Evolutionary conservation across 2,888 invertebrate genomes (phyloP).

Genomic region (Rhamnusium bicolor): DNA sequence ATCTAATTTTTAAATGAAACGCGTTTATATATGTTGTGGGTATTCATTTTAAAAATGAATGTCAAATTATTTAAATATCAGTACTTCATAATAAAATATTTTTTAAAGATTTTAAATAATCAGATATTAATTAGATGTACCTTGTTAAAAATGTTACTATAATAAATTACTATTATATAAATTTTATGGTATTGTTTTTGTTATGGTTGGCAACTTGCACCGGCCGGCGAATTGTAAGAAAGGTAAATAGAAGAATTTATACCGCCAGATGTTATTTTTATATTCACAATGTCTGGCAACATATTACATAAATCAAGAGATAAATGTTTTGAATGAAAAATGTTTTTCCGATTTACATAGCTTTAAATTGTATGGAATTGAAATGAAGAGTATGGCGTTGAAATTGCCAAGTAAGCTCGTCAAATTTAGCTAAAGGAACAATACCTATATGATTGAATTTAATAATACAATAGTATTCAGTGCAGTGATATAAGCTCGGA

Average conservation of each 20-base stretch:
- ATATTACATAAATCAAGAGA: background rate
- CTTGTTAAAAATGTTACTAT: no score
- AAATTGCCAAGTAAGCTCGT: background rate
- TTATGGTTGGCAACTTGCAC: background rate
- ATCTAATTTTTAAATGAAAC: no score
- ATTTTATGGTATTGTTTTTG: conserved; percentile 9
- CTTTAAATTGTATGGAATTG: background rate
- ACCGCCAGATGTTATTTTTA: conserved; percentile 19
- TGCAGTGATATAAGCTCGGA: background rate
- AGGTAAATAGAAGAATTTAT: conserved; percentile 14
- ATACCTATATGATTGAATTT: background rate
- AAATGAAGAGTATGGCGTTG: background rate
- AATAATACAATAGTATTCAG: background rate
- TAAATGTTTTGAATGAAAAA: background rate
- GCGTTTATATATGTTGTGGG: no score
- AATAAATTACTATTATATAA: no score
- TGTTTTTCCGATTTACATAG: background rate
- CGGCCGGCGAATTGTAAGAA: background rate
- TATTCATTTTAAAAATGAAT: background rate
- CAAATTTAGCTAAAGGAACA: background rate
- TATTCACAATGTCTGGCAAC: background rate
- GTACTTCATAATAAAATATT: no score
- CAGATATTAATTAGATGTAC: no score
- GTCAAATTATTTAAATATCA: no score
- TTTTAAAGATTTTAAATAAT: no score